These are phyloP conservation scores for Rhogogaster chlorosoma DNA, from an alignment of 2,888 invertebrate species.

Conservation along the genomic window DNA sequence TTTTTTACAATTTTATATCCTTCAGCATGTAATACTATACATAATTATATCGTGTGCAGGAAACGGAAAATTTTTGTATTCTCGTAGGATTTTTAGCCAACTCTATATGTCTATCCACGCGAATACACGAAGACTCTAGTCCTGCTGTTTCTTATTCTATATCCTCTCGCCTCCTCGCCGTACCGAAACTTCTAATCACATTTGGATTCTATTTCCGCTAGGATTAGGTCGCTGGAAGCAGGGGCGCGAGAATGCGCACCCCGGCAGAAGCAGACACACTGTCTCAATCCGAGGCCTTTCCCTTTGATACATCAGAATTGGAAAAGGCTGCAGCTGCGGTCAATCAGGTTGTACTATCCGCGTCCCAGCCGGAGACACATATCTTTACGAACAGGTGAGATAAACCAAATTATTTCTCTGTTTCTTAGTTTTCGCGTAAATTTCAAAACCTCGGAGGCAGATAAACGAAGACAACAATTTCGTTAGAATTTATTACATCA, in stretches of 20 bases:
- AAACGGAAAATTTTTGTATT: not conserved
- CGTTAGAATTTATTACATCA: not conserved
- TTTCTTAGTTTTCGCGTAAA: not conserved
- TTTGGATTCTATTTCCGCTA: slow-evolving; percentile 43
- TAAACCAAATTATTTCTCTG: not conserved
- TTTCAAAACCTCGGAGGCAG: not conserved
- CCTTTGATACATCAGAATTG: slow-evolving; percentile 64
- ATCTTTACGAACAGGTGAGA: slow-evolving; percentile 73
- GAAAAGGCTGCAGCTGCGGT: slow-evolving; percentile 58
- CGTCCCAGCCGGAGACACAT: slow-evolving; percentile 70
- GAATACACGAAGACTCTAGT: not conserved
- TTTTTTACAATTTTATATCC: not conserved
- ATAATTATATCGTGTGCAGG: not conserved
- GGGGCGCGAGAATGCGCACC: slow-evolving; percentile 68
- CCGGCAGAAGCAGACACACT: slow-evolving; percentile 72
- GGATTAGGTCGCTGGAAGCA: slow-evolving; percentile 43
- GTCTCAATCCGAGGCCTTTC: slow-evolving; percentile 69
- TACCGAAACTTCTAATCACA: slow-evolving; percentile 22
- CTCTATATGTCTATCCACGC: not conserved
- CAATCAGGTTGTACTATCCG: slow-evolving; percentile 68
- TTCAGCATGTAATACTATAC: not conserved
- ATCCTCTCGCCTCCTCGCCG: not conserved
- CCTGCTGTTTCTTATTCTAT: not conserved
- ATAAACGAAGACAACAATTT: not conserved
- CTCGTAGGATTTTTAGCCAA: not conserved